Conservation (phyloP, 2,113 vertebrate genomes). For the Gracilinanus agilis region DNA sequence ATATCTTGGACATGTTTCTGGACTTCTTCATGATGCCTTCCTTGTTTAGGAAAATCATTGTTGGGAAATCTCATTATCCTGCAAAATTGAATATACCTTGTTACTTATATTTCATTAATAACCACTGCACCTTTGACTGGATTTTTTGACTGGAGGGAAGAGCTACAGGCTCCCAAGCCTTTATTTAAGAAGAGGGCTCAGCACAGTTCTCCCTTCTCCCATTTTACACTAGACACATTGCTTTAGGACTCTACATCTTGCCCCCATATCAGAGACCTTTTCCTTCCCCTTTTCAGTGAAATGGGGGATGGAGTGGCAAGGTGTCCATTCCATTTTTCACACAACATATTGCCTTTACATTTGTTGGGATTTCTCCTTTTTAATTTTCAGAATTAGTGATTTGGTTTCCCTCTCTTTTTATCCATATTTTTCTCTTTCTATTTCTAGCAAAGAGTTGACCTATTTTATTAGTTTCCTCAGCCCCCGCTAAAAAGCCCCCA, state of each 20-base stretch:
- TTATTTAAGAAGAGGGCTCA: neutral
- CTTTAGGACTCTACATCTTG: neutral
- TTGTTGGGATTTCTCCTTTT: neutral
- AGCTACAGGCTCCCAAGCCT: neutral
- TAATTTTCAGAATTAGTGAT: too few species aligned
- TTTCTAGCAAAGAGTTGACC: neutral
- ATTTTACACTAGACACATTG: neutral
- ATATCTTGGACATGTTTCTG: neutral
- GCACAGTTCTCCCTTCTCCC: neutral
- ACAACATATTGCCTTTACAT: neutral
- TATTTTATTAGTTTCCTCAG: neutral
- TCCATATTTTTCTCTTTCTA: neutral
- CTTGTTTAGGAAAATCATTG: neutral
- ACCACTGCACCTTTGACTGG: neutral
- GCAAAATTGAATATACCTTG: neutral
- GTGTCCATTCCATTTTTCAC: neutral
- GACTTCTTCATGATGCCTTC: neutral
- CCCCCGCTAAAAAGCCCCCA: too few species aligned
- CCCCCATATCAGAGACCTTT: neutral
- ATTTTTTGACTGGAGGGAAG: neutral
- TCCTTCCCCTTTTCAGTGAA: neutral
- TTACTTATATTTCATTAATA: neutral
- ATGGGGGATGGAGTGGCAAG: neutral
- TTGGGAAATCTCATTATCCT: neutral
- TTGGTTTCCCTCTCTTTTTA: neutral